Evolutionary conservation across 2,113 vertebrate species (phyloP).

Genomic region (Labeo rohita): DNA sequence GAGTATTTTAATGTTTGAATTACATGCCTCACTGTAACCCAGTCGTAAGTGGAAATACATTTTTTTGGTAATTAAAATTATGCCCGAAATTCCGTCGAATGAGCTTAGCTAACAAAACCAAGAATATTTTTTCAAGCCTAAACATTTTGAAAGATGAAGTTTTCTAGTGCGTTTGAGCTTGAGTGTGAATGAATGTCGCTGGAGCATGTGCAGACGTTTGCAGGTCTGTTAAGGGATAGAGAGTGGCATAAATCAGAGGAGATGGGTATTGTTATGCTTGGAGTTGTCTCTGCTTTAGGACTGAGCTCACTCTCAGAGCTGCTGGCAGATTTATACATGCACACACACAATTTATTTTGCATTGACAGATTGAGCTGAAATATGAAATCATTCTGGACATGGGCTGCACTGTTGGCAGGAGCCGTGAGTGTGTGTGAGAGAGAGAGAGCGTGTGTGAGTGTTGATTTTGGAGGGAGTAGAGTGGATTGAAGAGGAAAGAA

Average conservation of each 20-base stretch:
- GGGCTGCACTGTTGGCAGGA: conserved; percentile 32
- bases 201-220: background rate
- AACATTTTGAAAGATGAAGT: background rate
- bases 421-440: background rate
- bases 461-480: conserved; percentile 35
- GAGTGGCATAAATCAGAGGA: conserved; percentile 40
- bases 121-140: too few species aligned
- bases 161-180: background rate
- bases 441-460: background rate
- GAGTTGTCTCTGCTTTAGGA: conserved; percentile 16
- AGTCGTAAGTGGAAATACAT: background rate
- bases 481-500: conserved; percentile 15
- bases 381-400: conserved; percentile 38
- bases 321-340: conserved; percentile 35
- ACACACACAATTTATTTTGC: conserved; percentile 28
- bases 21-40: background rate
- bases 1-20: background rate
- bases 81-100: background rate
- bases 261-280: conserved; percentile 39
- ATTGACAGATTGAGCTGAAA: conserved; percentile 43
- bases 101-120: background rate
- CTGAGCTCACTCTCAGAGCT: conserved; percentile 24
- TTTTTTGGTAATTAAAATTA: background rate
- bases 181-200: background rate
- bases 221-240: conserved; percentile 4